Evolutionary conservation across 92 coral and sea anemone species (phyloP).

Genomic region (Palythoa grandis): DNA sequence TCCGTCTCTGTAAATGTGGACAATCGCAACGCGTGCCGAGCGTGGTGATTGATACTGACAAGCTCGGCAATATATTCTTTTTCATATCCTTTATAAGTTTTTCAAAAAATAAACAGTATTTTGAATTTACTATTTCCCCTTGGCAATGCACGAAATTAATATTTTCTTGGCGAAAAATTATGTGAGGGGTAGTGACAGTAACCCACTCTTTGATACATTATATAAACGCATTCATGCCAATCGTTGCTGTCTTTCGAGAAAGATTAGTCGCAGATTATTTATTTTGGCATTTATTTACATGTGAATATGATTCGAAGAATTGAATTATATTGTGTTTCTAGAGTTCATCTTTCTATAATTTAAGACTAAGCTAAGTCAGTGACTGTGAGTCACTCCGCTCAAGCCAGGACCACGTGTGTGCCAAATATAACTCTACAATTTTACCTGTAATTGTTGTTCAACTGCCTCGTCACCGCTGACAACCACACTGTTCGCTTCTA

Average conservation of each 20-base stretch:
- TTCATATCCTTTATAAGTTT: background rate
- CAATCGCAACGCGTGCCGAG: conserved; percentile 13
- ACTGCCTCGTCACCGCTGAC: conserved; percentile 10
- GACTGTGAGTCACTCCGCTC: conserved; percentile 19
- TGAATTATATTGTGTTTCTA: conserved; percentile 26
- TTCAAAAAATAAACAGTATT: conserved; percentile 34
- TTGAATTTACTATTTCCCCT: conserved; percentile 35
- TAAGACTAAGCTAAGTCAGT: conserved; percentile 16
- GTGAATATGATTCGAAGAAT: conserved; percentile 36
- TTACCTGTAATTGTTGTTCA: conserved; percentile 33
- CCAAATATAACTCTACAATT: conserved; percentile 20
- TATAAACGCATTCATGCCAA: conserved; percentile 1
- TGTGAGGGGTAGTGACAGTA: conserved; percentile 1
- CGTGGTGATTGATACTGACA: conserved; percentile 32
- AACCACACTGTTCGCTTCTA: conserved; percentile 34
- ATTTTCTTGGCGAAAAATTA: conserved; percentile 17
- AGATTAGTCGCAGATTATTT: conserved; percentile 16
- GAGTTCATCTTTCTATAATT: conserved; percentile 9
- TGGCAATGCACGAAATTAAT: conserved; percentile 9
- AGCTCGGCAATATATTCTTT: conserved; percentile 1
- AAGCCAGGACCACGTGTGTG: conserved; percentile 37
- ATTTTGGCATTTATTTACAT: conserved; percentile 29
- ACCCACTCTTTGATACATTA: conserved; percentile 20
- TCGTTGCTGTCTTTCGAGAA: conserved; percentile 21
- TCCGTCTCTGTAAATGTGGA: conserved; percentile 5